Evolutionary conservation across 2,888 invertebrate species (phyloP).

Genomic region (Eupsilia transversa): DNA sequence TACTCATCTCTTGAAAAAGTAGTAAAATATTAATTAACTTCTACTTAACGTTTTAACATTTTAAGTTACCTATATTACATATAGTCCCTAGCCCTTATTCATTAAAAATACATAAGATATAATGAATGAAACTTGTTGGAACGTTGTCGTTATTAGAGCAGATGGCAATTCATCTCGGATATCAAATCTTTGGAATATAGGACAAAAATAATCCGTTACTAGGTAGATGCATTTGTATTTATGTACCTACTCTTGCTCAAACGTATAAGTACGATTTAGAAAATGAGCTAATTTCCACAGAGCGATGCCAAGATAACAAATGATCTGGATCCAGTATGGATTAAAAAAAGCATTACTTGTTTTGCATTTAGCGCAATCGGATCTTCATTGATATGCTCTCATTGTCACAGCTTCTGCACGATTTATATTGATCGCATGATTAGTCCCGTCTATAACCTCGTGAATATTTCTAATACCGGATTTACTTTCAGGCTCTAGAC

Average conservation of each 20-base stretch:
- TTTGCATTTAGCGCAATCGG: constrained; percentile 52
- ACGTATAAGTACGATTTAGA: neutral
- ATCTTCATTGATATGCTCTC: constrained; percentile 52
- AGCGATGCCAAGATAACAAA: constrained; percentile 1
- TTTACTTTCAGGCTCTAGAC: constrained; percentile 9
- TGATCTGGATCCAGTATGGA: constrained; percentile 25
- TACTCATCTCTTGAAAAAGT: neutral
- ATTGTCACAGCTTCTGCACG: constrained; percentile 46
- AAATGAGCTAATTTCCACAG: neutral
- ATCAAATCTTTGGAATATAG: neutral
- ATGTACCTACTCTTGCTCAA: neutral
- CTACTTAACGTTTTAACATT: neutral
- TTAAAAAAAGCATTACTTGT: constrained; percentile 31
- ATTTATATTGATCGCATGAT: constrained; percentile 55
- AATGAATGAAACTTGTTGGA: neutral
- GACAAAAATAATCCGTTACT: neutral
- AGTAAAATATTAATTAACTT: neutral
- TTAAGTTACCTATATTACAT: neutral
- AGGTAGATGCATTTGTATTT: neutral
- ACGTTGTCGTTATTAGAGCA: neutral
- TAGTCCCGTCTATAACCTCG: constrained; percentile 16
- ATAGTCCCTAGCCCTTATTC: no score
- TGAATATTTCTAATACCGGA: constrained; percentile 17
- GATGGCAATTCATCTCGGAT: neutral
- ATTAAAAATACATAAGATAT: neutral